These are phyloP conservation scores for Elephas maximus DNA, from an alignment of 2,113 vertebrate genomes.

Conservation along the genomic window DNA sequence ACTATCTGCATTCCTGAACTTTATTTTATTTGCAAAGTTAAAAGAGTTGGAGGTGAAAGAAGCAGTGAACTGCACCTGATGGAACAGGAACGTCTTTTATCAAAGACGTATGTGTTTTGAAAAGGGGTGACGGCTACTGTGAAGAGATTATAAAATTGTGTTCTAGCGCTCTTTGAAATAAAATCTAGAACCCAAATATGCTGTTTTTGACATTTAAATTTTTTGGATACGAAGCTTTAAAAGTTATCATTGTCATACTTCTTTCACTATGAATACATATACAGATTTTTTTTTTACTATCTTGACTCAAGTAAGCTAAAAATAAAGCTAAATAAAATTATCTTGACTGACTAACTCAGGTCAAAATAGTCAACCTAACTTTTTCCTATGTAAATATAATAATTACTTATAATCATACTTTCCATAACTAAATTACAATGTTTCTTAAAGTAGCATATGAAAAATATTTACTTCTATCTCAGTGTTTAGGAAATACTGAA, in stretches of 20 bases:
- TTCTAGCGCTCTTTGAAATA: constrained; percentile 59
- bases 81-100: constrained; percentile 80
- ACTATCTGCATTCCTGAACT: constrained; percentile 84
- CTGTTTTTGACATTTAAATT: constrained; percentile 31
- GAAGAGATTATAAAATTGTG: constrained; percentile 78
- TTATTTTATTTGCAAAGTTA: constrained; percentile 87
- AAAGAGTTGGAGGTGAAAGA: constrained; percentile 80
- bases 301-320: background rate
- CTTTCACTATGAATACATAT: background rate
- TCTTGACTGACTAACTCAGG: background rate
- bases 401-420: background rate
- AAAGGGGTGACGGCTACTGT: constrained; percentile 73
- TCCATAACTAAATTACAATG: background rate
- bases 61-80: constrained; percentile 79
- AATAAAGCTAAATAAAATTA: constrained; percentile 38
- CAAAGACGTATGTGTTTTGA: constrained; percentile 74
- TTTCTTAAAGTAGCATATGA: background rate
- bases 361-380: constrained; percentile 1
- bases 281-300: background rate
- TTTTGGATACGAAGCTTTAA: background rate
- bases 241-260: background rate
- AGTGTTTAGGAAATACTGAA: background rate
- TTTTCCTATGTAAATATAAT: background rate
- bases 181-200: constrained; percentile 55
- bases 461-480: background rate